Base-by-base conservation (phyloP, 2,113 vertebrate genomes). In the Anoura caudifer region DNA sequence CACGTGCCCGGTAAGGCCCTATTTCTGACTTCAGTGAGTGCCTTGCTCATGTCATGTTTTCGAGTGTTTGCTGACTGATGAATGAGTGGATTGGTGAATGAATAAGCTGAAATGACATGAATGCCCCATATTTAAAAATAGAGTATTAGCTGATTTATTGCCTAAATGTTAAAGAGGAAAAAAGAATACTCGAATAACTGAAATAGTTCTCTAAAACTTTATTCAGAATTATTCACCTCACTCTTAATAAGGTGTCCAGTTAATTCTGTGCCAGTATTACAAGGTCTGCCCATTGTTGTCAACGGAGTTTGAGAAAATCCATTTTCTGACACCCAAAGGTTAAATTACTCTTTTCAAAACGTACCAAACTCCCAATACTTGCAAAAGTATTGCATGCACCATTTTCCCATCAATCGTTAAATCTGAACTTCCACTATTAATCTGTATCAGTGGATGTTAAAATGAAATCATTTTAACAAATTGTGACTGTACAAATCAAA, bases 401-500 rank as follows among this genome's bases (percentile, higher is more conserved):
- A 86, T 82, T 83, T 91, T 7, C 98, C 96, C 97, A 97, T 92
- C 97, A 90, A 95, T 95, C 97, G 96, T 97, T 97, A 94, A 98
- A 98, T 98, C 91, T 97, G 97, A 98, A 97, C 94, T 95, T 97
- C 98, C 96, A 97, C 97, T 87, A 97, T 97, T 98, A 97, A 97
- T 98, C 97, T 96, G 96, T 38, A 98, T 97, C 91, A 96, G 45
- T 95, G 97, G 80, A 96, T 97, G 94, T 98, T 97, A 98, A 98
- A 97, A 97, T 98, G 97, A 98, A 98, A 90, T 96, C 94, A 97
- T 97, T 98, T 98, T 98, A 98, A 83, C 97, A 97, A 98, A 96
- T 97, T 97, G 96, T 97, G 77, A 98, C 98, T 98, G 96, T 98
- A 98, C 98, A 98, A 98, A 98, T 98, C 97, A 97, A 98, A 98